Evolutionary conservation across 2,797 vertebrate species (phyloP).

Genomic region (Pangasius krempfi): DNA sequence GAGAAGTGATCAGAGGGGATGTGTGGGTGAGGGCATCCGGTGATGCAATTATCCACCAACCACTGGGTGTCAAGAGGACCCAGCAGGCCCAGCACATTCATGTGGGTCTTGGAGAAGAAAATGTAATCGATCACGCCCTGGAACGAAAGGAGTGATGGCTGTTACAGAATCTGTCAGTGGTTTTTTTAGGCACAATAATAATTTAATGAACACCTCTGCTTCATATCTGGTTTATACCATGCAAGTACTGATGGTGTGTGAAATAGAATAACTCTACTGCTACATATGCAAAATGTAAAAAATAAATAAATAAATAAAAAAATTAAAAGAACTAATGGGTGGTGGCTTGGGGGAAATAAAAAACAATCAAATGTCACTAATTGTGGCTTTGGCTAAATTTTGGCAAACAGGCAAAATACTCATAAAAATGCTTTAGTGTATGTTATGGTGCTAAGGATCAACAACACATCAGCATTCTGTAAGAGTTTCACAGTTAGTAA

Average conservation of each 20-base stretch:
- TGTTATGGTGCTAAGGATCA: neutral
- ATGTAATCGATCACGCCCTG: slow-evolving; percentile 99
- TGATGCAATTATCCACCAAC: slow-evolving; percentile 96
- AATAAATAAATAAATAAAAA: neutral
- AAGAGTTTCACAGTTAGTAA: neutral
- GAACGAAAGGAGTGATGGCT: neutral
- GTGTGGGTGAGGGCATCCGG: slow-evolving; percentile 96
- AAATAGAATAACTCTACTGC: neutral
- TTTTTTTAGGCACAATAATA: neutral
- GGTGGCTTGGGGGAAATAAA: neutral
- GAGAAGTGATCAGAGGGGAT: slow-evolving; percentile 99
- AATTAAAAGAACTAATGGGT: too few relatives aligned
- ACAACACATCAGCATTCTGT: neutral
- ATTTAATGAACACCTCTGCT: neutral
- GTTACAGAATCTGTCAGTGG: neutral
- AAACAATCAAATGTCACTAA: neutral
- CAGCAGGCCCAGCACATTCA: slow-evolving; percentile 92
- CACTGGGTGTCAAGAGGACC: slow-evolving; percentile 96
- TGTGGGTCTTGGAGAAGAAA: slow-evolving; percentile 98
- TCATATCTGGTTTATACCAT: neutral
- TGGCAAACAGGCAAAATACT: neutral
- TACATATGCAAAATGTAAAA: neutral
- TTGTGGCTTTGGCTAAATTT: neutral
- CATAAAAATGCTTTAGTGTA: neutral
- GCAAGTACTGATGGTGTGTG: neutral